Conservation (phyloP, 2,797 vertebrate genomes). For the Sebastolobus altivelis region DNA sequence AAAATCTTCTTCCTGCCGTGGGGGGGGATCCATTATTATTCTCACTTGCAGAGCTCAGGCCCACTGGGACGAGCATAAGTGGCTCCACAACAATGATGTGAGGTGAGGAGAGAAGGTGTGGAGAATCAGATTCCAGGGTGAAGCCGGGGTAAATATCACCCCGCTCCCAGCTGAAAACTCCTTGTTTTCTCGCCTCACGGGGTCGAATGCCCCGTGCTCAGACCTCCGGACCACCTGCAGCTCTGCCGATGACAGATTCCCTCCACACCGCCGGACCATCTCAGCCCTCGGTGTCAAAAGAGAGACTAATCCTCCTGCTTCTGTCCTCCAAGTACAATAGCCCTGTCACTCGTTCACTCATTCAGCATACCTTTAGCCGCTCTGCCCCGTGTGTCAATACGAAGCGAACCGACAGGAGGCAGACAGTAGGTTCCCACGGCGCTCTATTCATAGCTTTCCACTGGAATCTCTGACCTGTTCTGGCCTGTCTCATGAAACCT, state of each 20-base stretch:
- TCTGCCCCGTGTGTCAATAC: constrained; percentile 70
- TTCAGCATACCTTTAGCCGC: constrained; percentile 68
- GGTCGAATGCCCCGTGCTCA: constrained; percentile 57
- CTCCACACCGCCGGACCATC: constrained; percentile 69
- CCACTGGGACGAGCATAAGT: constrained; percentile 64
- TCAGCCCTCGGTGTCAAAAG: constrained; percentile 54
- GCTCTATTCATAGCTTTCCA: constrained; percentile 76
- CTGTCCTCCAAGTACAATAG: constrained; percentile 68
- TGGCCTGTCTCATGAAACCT: constrained; percentile 78
- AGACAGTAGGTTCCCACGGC: constrained; percentile 76
- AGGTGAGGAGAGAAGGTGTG: constrained; percentile 69
- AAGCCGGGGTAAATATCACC: constrained; percentile 66
- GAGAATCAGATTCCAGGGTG: constrained; percentile 72
- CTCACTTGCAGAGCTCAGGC: constrained; percentile 41
- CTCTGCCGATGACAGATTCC: constrained; percentile 77
- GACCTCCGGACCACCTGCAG: constrained; percentile 81
- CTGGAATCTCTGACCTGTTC: constrained; percentile 81
- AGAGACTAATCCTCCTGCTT: constrained; percentile 76
- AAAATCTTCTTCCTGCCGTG: constrained; percentile 47
- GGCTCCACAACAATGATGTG: constrained; percentile 55
- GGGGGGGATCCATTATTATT: constrained; percentile 57
- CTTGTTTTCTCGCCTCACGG: constrained; percentile 71
- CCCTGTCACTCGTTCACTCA: constrained; percentile 74
- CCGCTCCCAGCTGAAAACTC: constrained; percentile 64
- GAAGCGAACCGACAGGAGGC: constrained; percentile 63